Conservation (phyloP, 2,888 invertebrate species). For the Drosophila tanythrix region DNA sequence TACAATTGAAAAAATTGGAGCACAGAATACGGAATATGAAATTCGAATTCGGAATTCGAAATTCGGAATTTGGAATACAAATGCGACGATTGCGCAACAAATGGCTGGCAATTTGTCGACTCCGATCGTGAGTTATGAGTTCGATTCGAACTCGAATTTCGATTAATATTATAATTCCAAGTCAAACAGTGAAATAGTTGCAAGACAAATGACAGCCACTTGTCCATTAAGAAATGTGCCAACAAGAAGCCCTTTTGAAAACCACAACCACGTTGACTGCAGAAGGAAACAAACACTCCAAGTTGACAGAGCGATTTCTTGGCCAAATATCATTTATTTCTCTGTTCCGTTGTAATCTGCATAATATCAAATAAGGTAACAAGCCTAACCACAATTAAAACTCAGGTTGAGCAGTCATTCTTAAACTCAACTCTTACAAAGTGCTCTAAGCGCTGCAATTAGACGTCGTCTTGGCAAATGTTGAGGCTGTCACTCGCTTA, state of each 20-base stretch:
- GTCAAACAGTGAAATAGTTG: not conserved
- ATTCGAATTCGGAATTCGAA: constrained; percentile 16
- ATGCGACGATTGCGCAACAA: constrained; percentile 51
- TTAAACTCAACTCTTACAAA: not conserved
- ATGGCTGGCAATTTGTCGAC: constrained; percentile 62
- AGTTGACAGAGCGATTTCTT: not conserved
- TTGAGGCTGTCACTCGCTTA: not conserved
- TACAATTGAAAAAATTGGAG: constrained; percentile 34
- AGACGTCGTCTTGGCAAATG: not conserved
- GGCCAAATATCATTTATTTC: not conserved
- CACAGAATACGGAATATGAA: constrained; percentile 25
- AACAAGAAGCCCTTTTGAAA: constrained; percentile 30
- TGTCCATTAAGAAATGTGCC: constrained; percentile 29
- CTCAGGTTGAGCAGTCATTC: not conserved
- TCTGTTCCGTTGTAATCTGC: not conserved
- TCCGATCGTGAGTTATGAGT: constrained; percentile 33
- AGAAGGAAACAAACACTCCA: not conserved
- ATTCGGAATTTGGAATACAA: constrained; percentile 19
- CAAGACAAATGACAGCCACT: constrained; percentile 49
- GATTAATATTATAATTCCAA: constrained; percentile 12
- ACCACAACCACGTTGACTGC: not conserved
- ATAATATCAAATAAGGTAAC: not conserved
- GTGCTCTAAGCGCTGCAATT: not conserved
- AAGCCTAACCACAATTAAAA: not conserved
- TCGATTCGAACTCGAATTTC: constrained; percentile 15